Evolutionary conservation across 2,797 vertebrate genomes (phyloP).

Genomic region (Pelobates cultripes): DNA sequence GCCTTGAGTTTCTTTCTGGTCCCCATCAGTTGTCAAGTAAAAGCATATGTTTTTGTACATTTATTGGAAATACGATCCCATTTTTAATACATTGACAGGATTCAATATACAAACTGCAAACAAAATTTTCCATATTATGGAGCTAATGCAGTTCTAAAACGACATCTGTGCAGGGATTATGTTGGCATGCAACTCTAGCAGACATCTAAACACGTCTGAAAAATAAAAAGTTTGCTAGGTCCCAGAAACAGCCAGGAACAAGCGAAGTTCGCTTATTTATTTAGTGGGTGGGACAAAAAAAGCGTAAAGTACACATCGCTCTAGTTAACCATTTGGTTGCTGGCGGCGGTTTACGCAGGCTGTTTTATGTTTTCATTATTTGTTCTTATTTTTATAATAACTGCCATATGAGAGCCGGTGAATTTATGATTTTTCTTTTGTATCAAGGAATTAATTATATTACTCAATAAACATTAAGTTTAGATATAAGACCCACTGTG

Average conservation of each 20-base stretch:
- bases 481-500: too few species aligned
- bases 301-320: background rate
- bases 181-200: slow-evolving; percentile 43
- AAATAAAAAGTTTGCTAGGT: slow-evolving; percentile 15
- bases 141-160: slow-evolving; percentile 29
- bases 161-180: slow-evolving; percentile 55
- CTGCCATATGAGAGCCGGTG: too few species aligned
- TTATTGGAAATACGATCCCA: slow-evolving; percentile 52
- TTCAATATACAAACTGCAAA: slow-evolving; percentile 57
- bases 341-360: too few species aligned
- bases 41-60: slow-evolving; percentile 50
- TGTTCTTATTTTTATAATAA: too few species aligned
- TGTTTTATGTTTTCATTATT: too few species aligned
- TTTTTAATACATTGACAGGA: slow-evolving; percentile 55
- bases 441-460: too few species aligned
- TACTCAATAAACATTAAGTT: too few species aligned
- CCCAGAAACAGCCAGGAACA: slow-evolving; percentile 31
- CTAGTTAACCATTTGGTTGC: background rate
- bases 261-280: slow-evolving; percentile 31
- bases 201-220: slow-evolving; percentile 52
- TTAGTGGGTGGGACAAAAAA: slow-evolving; percentile 10
- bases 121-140: slow-evolving; percentile 54
- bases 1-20: slow-evolving; percentile 40
- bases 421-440: too few species aligned
- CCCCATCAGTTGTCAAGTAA: slow-evolving; percentile 55